phyloP scores from a whole-genome alignment of 92 coral and sea anemone species.

The Parazoanthus atlanticus region DNA sequence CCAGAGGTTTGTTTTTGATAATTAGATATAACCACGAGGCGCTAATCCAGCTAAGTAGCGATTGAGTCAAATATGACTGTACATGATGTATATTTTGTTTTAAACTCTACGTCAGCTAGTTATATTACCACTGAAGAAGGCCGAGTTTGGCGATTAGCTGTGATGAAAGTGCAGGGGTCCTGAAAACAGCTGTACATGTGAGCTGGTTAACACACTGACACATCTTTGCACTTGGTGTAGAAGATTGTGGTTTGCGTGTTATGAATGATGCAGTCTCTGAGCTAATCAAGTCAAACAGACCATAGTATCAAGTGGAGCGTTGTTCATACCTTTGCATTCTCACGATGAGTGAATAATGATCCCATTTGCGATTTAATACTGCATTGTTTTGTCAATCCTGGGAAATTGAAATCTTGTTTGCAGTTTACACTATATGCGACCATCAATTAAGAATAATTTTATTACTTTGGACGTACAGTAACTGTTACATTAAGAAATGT shows the following conservation, averaged over 20 bases:
- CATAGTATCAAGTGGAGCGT: background rate
- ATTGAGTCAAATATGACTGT: background rate
- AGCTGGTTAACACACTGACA: constrained; percentile 36
- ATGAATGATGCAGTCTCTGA: constrained; percentile 41
- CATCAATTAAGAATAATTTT: too few relatives aligned
- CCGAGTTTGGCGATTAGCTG: background rate
- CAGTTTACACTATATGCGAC: too few relatives aligned
- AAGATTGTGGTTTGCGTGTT: constrained; percentile 25
- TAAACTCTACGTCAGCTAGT: background rate
- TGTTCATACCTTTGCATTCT: background rate
- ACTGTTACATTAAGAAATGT: too few relatives aligned
- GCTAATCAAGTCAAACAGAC: background rate
- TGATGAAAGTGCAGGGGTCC: constrained; percentile 53
- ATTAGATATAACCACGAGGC: background rate
- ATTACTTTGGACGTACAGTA: too few relatives aligned
- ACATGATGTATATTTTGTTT: background rate
- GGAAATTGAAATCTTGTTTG: too few relatives aligned
- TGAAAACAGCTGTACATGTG: constrained; percentile 40
- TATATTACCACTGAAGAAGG: background rate
- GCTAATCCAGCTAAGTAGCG: background rate
- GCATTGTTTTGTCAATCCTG: too few relatives aligned
- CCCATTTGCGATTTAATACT: too few relatives aligned
- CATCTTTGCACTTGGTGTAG: constrained; percentile 42
- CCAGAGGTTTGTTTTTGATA: too few relatives aligned
- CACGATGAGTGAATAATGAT: background rate